These are phyloP conservation scores for Gulo gulo DNA, from an alignment of 2,113 vertebrate species.

Conservation along the genomic window DNA sequence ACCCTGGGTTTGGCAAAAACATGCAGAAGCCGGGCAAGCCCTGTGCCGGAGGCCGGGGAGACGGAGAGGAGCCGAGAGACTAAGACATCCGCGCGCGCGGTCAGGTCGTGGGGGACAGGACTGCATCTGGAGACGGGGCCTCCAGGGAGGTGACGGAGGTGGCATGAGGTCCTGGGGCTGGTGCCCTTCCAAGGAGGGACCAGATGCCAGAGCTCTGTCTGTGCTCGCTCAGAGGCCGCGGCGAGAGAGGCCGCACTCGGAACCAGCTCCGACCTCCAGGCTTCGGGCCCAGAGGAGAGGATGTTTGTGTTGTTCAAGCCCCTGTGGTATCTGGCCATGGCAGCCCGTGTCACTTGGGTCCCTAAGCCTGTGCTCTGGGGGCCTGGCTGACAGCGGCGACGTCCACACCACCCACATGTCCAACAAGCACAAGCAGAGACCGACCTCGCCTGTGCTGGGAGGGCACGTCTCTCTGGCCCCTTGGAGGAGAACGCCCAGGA, in stretches of 20 bases:
- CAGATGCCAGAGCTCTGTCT: background rate
- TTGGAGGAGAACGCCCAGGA: background rate
- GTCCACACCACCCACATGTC: background rate
- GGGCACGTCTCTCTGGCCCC: background rate
- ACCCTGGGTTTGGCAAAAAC: background rate
- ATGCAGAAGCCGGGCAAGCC: rapidly evolving
- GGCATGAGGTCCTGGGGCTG: too few relatives aligned
- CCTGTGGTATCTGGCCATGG: rapidly evolving
- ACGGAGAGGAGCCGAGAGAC: too few relatives aligned
- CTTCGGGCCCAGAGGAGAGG: background rate
- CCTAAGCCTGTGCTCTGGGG: rapidly evolving
- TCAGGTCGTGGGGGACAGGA: too few relatives aligned
- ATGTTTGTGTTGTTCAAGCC: background rate
- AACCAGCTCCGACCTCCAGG: background rate
- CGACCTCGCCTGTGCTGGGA: rapidly evolving
- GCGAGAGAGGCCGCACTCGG: background rate
- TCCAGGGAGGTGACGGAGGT: background rate
- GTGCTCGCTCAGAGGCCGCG: rapidly evolving
- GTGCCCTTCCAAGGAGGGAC: background rate
- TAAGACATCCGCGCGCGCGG: too few relatives aligned
- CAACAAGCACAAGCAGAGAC: background rate
- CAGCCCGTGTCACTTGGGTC: background rate
- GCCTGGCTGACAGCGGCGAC: background rate
- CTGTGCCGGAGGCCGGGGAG: too few relatives aligned
- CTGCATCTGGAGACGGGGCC: background rate